A percentile compares a stretch with the other conserved stretches of the same genome.
Conservation (phyloP, 2,797 vertebrate species). For the Ciconia nigra region DNA sequence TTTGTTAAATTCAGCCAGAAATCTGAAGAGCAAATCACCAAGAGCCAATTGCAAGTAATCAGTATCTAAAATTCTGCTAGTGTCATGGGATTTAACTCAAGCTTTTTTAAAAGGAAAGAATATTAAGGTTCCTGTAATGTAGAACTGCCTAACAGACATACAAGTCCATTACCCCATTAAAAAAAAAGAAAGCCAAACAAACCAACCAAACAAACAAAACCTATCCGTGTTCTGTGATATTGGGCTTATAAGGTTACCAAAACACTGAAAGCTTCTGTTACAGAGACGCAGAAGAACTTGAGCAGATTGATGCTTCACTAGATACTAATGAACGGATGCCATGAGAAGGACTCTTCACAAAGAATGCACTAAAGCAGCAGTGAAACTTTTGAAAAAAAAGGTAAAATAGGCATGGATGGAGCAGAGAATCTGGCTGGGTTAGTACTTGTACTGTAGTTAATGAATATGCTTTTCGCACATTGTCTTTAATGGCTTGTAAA, state of each 20-base stretch:
- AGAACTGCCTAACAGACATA: conserved; percentile 29
- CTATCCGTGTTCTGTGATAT: not conserved
- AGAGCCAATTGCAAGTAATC: conserved; percentile 56
- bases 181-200: not conserved
- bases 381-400: conserved; percentile 20
- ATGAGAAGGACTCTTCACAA: conserved; percentile 18
- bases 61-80: conserved; percentile 62
- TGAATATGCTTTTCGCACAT: not conserved
- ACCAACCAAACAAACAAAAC: not conserved
- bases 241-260: conserved; percentile 42
- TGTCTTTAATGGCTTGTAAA: not conserved
- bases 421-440: not conserved
- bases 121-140: conserved; percentile 16
- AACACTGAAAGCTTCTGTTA: conserved; percentile 18
- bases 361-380: conserved; percentile 32
- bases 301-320: conserved; percentile 33
- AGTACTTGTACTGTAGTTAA: not conserved
- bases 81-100: conserved; percentile 49
- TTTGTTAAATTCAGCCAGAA: conserved; percentile 63
- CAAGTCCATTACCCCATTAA: conserved; percentile 8
- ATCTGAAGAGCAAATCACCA: conserved; percentile 67
- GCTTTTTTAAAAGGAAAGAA: conserved; percentile 36
- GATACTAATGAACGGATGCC: conserved; percentile 1
- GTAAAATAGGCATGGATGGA: not conserved
- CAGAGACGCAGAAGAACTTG: not conserved